phyloP scores from a whole-genome alignment of 2,113 vertebrate species.

The Albula goreensis region DNA sequence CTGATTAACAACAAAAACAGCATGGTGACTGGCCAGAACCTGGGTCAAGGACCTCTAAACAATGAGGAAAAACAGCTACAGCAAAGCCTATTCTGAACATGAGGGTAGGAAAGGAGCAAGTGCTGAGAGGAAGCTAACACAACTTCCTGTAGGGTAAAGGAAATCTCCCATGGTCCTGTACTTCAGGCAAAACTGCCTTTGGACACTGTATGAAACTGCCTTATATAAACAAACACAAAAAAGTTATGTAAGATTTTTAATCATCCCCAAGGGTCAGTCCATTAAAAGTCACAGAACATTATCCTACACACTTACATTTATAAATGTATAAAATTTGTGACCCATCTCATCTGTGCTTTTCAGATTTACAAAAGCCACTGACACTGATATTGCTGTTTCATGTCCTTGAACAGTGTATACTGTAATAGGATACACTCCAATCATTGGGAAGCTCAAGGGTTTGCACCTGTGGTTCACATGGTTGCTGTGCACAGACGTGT shows the following conservation, averaged over 20 bases:
- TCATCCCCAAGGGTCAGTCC: conserved; percentile 35
- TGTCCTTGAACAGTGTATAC: no score
- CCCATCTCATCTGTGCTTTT: neutral
- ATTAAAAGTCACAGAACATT: neutral
- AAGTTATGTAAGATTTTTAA: conserved; percentile 40
- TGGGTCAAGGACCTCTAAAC: no score
- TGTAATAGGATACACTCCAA: no score
- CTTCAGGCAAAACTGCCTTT: conserved; percentile 43
- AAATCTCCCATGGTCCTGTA: conserved; percentile 40
- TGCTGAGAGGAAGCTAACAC: conserved; percentile 36
- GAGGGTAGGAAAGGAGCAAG: neutral
- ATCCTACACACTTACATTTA: no score
- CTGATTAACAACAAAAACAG: conserved; percentile 11
- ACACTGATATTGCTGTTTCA: no score
- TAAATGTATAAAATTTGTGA: neutral
- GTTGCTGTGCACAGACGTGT: no score
- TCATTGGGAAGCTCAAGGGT: no score
- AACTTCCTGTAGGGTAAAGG: conserved; percentile 35
- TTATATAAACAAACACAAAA: conserved; percentile 42
- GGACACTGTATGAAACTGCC: conserved; percentile 47
- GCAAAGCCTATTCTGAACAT: neutral
- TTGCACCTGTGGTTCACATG: no score
- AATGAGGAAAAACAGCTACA: no score
- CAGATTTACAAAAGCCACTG: no score
- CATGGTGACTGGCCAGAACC: neutral